Evolutionary conservation across 1,140 invertebrate species (phyloP), one percentile per base, ranked within the genome.

Genomic region (Drosophila pandora): DNA sequence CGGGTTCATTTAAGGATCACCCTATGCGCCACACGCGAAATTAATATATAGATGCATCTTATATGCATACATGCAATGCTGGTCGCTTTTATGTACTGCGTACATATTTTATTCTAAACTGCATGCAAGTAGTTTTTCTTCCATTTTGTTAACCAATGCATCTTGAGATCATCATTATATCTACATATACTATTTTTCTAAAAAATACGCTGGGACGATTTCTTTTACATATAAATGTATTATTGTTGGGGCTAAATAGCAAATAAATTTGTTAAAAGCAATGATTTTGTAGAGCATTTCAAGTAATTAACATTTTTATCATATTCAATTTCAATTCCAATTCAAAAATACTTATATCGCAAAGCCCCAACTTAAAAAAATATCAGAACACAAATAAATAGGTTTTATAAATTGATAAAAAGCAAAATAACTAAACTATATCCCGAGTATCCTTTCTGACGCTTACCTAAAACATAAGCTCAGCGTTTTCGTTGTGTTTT

Each of bases 51-150:
- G 0, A 17, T 17, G 17, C 17, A 17, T 17, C 12, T 3, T 9
- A 37, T 37, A 37, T n/a, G 2, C 37, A 13, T 12, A 13, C 37
- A 39, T 4, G 12, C 3, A 8, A 9, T 39, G 37, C 37, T 41
- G 2, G 32, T 17, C 32, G 9, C 9, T 34, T 34, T 34, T 34
- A 34, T 34, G 32, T 37, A 37, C 12, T 37, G 12, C 34, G 34
- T 37, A 37, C 10, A 12, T n/a, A 4, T 37, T 37, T 37, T 37
- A 12, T 37, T n/a, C 3, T 37, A 12, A 37, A 37, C 34, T 37
- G 34, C 34, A 37, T 37, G 34, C 34, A 37, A 12, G 34, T 37
- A 37, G 34, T 37, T 37, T 34, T 37, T 37, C 34, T 37, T 37
- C 34, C 3, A 37, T 37, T 37, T 37, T 37, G 34, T 37, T 37